Evolutionary conservation across 2,888 invertebrate species (phyloP), one percentile per base, ranked within the genome.

Genomic region (Drosophila maculinotata): DNA sequence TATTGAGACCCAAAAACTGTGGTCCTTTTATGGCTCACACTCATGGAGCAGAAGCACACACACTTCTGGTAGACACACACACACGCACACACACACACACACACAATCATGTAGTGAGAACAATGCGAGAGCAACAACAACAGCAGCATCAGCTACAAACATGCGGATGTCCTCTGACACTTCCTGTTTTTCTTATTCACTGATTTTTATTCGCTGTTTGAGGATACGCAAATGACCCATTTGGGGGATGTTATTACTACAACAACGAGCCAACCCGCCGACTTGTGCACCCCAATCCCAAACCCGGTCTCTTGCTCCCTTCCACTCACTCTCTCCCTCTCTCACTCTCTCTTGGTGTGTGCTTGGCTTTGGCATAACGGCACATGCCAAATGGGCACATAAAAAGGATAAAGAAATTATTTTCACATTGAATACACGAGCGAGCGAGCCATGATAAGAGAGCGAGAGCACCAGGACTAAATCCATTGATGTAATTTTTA

Each of bases 191-290:
- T 88, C 88, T 88, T 89, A 89, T 90, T 90, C 91, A 90, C 89
- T 91, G 90, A 90, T 90, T 90, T 90, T 90, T 90, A 90, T 90
- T 87, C 89, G 90, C 88, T 90, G 89, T 90, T 90, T 90, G 90
- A 90, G 90, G 89, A 90, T 87, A 90, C 91, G 91, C 91, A 90
- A 91, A 91, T 91, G 90, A 90, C 90, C 91, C 91, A 91, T 91
- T 91, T 91, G 91, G 90, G 91, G 91, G 91, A 91, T 91, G 91
- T 91, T 91, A 90, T 88, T 89, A 90, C 73, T 70, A 65, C 49
- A 65, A 65, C 81, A 86, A 68, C 75, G 69, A 72, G 68, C 68
- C 77, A 69, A 66, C 74, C 62, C 63, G 48, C 60, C 59, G 67
- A 49, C 83, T 69, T 63, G 68, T 39, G 53, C 42, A 65, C 67